Conservation (phyloP, 2,888 invertebrate genomes). For the Hymenopus coronatus region DNA sequence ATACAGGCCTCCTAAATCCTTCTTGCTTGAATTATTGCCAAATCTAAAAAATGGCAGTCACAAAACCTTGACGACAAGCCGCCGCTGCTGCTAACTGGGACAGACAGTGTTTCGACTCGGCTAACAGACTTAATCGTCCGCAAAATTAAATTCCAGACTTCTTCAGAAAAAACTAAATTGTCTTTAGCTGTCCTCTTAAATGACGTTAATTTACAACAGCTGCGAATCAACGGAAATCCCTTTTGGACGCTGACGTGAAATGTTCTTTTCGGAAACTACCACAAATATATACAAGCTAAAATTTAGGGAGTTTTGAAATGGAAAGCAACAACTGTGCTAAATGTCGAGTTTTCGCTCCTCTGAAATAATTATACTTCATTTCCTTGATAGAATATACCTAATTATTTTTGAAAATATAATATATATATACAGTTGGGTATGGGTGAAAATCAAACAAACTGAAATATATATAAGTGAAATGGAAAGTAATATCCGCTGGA, state of each 20-base stretch:
- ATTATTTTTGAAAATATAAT: no score
- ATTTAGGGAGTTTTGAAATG: no score
- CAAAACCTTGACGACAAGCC: neutral
- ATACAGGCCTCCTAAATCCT: no score
- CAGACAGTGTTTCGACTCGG: neutral
- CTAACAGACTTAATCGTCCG: neutral
- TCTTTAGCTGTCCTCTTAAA: neutral
- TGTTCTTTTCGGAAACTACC: neutral
- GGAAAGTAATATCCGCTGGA: no score
- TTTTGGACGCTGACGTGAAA: neutral
- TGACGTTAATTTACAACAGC: neutral
- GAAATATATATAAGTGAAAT: no score
- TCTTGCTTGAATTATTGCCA: no score
- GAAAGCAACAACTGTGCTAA: no score
- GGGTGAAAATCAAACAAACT: no score
- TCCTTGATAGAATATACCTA: no score
- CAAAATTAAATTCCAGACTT: neutral
- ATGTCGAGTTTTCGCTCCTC: no score
- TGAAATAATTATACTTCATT: no score
- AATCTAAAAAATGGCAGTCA: neutral
- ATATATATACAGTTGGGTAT: no score
- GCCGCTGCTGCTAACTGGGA: neutral
- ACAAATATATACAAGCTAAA: neutral
- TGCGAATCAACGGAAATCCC: neutral
- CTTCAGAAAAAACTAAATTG: neutral